These are phyloP conservation scores for Platalea minor DNA, from an alignment of 2,797 vertebrate species.

Conservation along the genomic window DNA sequence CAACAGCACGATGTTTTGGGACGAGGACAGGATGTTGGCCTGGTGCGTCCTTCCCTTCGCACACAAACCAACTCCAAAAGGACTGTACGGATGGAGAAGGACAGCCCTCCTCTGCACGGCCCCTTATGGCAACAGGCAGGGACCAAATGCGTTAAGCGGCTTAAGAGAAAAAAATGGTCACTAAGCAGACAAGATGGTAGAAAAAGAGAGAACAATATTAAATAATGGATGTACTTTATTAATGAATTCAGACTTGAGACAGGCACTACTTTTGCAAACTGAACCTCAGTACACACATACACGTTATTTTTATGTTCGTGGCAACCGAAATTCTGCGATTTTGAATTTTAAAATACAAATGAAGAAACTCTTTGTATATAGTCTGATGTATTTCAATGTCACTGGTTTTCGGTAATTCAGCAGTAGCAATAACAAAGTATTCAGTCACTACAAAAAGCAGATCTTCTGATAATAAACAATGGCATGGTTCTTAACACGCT, in stretches of 20 bases:
- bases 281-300: background rate
- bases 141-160: background rate
- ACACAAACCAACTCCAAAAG: background rate
- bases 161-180: background rate
- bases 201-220: background rate
- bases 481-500: fast-evolving
- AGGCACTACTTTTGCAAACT: background rate
- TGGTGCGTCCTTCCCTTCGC: background rate
- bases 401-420: background rate
- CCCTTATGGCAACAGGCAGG: background rate
- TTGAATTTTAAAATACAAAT: background rate
- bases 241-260: background rate
- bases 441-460: slow-evolving; percentile 19
- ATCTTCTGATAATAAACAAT: background rate
- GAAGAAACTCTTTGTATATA: background rate
- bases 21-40: background rate
- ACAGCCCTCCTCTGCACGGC: background rate
- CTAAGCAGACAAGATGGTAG: background rate
- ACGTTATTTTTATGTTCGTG: background rate
- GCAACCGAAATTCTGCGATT: background rate
- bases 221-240: background rate
- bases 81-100: background rate
- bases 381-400: background rate
- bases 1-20: background rate
- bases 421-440: background rate